These are phyloP conservation scores for Xenentodon cancila DNA, from an alignment of 2,797 vertebrate genomes.

Conservation along the genomic window DNA sequence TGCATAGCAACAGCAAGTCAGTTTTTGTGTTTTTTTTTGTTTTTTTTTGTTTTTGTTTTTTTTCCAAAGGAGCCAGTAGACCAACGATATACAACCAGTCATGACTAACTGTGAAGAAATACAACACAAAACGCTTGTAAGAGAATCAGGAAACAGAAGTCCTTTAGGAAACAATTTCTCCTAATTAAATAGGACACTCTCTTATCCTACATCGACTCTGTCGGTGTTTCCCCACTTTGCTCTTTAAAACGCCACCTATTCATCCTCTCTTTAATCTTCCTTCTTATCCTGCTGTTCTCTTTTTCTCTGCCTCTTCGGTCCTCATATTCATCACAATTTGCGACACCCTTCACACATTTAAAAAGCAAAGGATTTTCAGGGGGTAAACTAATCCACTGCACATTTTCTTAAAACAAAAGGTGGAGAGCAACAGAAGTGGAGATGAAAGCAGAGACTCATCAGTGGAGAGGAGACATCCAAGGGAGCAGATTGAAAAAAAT, in stretches of 20 bases:
- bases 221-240: slow-evolving; percentile 1
- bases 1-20: slow-evolving; percentile 57
- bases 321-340: slow-evolving; percentile 28
- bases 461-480: slow-evolving; percentile 56
- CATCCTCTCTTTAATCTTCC: slow-evolving; percentile 15
- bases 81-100: slow-evolving; percentile 28
- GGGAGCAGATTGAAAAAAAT: slow-evolving; percentile 6
- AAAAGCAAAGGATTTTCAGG: slow-evolving; percentile 57
- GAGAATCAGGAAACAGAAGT: slow-evolving; percentile 20
- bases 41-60: slow-evolving; percentile 20
- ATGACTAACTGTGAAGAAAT: slow-evolving; percentile 10
- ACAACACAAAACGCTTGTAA: slow-evolving; percentile 23
- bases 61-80: slow-evolving; percentile 14
- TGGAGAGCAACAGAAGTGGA: slow-evolving; percentile 56
- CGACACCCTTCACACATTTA: slow-evolving; percentile 34
- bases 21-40: slow-evolving; percentile 31
- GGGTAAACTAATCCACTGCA: slow-evolving; percentile 58
- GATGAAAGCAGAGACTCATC: slow-evolving; percentile 66
- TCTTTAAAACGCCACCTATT: slow-evolving; percentile 5
- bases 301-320: slow-evolving; percentile 6
- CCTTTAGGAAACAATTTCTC: slow-evolving; percentile 6
- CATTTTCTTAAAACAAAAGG: slow-evolving; percentile 63
- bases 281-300: neutral
- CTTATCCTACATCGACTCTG: slow-evolving; percentile 2
- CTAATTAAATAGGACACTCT: slow-evolving; percentile 1